Percentiles rank a stretch among this genome's conserved stretches.
Evolutionary conservation across 2,888 invertebrate genomes (phyloP).

Genomic region (Stenchaetothrips biformis): DNA sequence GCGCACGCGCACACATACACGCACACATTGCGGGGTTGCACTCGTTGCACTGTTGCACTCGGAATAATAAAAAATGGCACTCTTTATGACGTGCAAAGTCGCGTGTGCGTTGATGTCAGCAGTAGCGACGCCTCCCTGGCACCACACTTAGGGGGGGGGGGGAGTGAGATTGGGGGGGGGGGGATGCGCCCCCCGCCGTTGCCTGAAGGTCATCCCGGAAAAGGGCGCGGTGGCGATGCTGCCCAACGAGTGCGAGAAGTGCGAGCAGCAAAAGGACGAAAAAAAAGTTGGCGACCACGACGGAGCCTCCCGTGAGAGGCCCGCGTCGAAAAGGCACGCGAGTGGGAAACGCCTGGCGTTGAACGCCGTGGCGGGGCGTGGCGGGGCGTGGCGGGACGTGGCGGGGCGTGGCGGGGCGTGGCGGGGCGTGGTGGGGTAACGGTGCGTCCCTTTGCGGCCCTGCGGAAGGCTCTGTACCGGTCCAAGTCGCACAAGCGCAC

Average conservation of each 20-base stretch:
- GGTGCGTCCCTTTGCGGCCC: not conserved
- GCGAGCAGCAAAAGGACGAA: no score
- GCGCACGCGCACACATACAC: not conserved
- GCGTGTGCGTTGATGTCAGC: no score
- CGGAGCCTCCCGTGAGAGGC: no score
- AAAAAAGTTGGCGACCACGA: no score
- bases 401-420: not conserved
- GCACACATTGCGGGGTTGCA: not conserved
- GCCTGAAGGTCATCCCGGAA: not conserved
- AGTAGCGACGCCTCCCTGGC: not conserved
- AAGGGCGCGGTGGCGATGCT: no score
- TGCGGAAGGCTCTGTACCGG: not conserved
- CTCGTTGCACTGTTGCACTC: not conserved
- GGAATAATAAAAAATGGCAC: no score
- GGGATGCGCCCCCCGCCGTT: not conserved
- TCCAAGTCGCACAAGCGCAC: not conserved
- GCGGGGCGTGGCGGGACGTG: not conserved
- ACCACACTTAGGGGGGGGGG: not conserved
- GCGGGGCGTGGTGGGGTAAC: not conserved
- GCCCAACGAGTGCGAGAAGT: no score
- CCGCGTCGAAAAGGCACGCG: no score
- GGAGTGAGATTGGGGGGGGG: not conserved
- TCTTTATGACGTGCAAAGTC: no score
- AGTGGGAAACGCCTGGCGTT: no score
- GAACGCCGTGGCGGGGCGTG: not conserved